phyloP scores from a whole-genome alignment of 2,113 vertebrate genomes.

The Brachyhypopomus gauderio region DNA sequence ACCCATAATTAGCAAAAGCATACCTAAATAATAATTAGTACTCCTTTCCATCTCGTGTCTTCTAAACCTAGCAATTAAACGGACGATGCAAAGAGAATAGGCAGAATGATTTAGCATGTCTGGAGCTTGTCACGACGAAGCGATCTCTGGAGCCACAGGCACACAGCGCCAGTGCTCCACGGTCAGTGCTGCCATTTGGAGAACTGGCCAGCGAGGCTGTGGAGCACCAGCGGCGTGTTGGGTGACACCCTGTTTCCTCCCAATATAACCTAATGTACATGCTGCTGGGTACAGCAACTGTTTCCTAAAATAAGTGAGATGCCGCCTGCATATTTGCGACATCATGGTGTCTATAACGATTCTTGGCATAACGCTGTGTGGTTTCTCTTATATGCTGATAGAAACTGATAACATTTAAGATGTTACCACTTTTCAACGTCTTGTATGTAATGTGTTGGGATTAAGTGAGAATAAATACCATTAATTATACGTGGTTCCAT shows the following conservation, averaged over 20 bases:
- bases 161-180: background rate
- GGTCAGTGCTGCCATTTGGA: background rate
- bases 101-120: background rate
- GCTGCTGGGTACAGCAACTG: background rate
- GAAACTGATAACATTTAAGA: no score
- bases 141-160: background rate
- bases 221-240: no score
- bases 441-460: background rate
- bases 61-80: background rate
- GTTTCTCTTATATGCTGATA: no score
- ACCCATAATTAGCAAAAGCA: background rate
- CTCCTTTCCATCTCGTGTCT: background rate
- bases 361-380: no score
- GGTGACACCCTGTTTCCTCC: no score
- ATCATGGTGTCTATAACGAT: no score
- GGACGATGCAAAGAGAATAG: background rate
- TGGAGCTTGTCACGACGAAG: slow-evolving; percentile 1
- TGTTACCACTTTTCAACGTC: background rate
- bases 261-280: background rate
- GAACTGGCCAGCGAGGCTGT: background rate
- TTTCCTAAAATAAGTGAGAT: background rate
- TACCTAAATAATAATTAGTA: background rate
- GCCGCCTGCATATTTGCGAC: no score
- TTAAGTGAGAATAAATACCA: background rate
- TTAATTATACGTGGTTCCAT: background rate